These are phyloP conservation scores for Lottia scabra DNA, from an alignment of 2,888 invertebrate genomes.

Conservation along the genomic window DNA sequence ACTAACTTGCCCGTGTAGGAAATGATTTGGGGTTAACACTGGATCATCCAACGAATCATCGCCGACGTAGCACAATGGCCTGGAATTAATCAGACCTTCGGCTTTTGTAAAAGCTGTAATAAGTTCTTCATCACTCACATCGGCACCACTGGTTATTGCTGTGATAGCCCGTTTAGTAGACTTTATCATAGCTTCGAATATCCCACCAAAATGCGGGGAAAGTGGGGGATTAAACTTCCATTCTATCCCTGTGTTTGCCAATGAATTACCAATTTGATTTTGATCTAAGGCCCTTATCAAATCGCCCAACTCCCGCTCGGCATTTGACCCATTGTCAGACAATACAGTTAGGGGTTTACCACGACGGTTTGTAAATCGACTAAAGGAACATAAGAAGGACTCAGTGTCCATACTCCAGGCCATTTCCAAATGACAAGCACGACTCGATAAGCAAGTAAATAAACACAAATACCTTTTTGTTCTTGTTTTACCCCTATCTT, in stretches of 20 bases:
- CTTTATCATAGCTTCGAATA: constrained; percentile 35
- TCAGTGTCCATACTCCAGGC: constrained; percentile 9
- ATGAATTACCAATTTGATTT: constrained; percentile 13
- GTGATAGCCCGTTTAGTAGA: constrained; percentile 34
- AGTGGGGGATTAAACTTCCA: constrained; percentile 37
- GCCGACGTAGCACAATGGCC: constrained; percentile 20
- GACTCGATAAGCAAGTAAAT: constrained; percentile 20
- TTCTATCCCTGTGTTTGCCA: constrained; percentile 18
- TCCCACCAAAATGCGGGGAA: constrained; percentile 36
- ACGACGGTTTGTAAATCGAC: constrained; percentile 11
- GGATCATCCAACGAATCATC: constrained; percentile 7
- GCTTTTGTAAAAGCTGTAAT: constrained; percentile 32
- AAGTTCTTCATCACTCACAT: constrained; percentile 36
- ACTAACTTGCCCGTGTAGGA: constrained; percentile 21
- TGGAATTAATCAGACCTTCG: constrained; percentile 32
- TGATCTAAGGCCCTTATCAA: constrained; percentile 19
- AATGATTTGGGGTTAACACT: constrained; percentile 24
- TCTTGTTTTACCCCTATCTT: constrained; percentile 21
- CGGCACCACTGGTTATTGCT: constrained; percentile 27
- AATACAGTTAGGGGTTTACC: constrained; percentile 15
- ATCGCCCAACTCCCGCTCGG: constrained; percentile 14
- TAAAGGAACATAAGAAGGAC: constrained; percentile 18
- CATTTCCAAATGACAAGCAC: constrained; percentile 23
- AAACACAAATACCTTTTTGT: constrained; percentile 32
- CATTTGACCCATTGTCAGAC: constrained; percentile 19